Percentiles rank a stretch among this genome's conserved stretches.
These are phyloP conservation scores for Planococcus citri DNA, from an alignment of 1,140 invertebrate species.

Conservation along the genomic window DNA sequence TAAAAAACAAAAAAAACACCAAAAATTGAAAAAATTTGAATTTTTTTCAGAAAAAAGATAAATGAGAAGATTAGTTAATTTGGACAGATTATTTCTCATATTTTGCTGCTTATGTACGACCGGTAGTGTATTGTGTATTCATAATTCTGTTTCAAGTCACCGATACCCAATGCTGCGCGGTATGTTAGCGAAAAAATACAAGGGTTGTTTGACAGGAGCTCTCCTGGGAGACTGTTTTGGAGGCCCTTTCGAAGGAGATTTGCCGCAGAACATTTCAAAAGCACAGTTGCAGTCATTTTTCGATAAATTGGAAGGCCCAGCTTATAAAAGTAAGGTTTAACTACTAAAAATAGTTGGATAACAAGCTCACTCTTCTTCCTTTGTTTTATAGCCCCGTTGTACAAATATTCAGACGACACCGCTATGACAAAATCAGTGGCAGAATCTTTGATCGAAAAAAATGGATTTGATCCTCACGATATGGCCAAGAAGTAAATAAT, in stretches of 20 bases:
- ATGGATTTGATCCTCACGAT: conserved; percentile 42
- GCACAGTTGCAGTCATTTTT: conserved; percentile 45
- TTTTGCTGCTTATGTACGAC: too few species aligned
- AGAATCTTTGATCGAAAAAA: conserved; percentile 47
- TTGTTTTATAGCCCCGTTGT: conserved; percentile 10
- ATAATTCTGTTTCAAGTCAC: too few species aligned
- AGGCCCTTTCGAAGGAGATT: conserved; percentile 46
- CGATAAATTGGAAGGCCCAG: conserved; percentile 43
- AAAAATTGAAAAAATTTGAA: too few species aligned
- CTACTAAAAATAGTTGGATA: background rate
- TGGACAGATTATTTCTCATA: too few species aligned
- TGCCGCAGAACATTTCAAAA: conserved; percentile 38
- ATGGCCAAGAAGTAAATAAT: conserved; percentile 39
- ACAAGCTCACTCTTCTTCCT: too few species aligned
- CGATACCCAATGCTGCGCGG: conserved; percentile 23
- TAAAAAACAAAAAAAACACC: too few species aligned
- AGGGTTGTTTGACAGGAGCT: conserved; percentile 52
- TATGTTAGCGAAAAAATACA: conserved; percentile 44
- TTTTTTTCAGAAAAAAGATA: too few species aligned
- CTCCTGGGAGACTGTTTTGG: conserved; percentile 62
- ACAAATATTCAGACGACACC: conserved; percentile 60
- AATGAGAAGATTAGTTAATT: too few species aligned
- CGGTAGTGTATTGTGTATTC: too few species aligned
- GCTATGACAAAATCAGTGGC: conserved; percentile 57
- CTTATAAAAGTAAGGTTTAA: conserved; percentile 40